Conservation (phyloP, 2,888 invertebrate genomes). For the Pollenia labialis region DNA sequence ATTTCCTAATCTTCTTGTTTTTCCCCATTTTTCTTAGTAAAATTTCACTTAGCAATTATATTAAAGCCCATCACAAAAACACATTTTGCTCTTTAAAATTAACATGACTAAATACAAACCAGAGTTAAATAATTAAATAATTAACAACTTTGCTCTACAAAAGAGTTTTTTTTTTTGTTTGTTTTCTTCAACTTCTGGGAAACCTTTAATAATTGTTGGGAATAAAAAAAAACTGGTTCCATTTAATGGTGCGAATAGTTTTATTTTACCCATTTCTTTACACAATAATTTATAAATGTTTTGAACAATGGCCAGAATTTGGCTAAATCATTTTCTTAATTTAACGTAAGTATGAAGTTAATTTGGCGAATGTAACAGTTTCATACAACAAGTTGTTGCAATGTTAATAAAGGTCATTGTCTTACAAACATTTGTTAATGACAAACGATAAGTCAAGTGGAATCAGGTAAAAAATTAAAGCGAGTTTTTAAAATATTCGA, state of each 20-base stretch:
- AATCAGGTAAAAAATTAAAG: neutral
- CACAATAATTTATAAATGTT: neutral
- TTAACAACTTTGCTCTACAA: slow-evolving; percentile 47
- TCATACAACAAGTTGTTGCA: neutral
- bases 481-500: neutral
- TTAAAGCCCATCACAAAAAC: neutral
- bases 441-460: slow-evolving; percentile 2
- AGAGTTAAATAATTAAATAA: slow-evolving; percentile 41
- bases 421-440: neutral
- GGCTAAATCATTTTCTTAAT: neutral
- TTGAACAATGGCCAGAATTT: neutral
- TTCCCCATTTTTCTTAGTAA: neutral
- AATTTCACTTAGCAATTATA: slow-evolving; percentile 18
- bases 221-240: slow-evolving; percentile 40
- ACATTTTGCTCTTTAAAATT: neutral
- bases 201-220: slow-evolving; percentile 21
- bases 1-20: too few relatives aligned
- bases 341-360: neutral
- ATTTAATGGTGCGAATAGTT: slow-evolving; percentile 17
- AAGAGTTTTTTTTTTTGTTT: neutral
- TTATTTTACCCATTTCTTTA: slow-evolving; percentile 11
- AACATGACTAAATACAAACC: neutral
- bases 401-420: slow-evolving; percentile 15
- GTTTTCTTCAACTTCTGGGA: neutral
- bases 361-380: slow-evolving; percentile 33